Evolutionary conservation across 1,140 invertebrate species (phyloP).

Genomic region (Orius laevigatus): DNA sequence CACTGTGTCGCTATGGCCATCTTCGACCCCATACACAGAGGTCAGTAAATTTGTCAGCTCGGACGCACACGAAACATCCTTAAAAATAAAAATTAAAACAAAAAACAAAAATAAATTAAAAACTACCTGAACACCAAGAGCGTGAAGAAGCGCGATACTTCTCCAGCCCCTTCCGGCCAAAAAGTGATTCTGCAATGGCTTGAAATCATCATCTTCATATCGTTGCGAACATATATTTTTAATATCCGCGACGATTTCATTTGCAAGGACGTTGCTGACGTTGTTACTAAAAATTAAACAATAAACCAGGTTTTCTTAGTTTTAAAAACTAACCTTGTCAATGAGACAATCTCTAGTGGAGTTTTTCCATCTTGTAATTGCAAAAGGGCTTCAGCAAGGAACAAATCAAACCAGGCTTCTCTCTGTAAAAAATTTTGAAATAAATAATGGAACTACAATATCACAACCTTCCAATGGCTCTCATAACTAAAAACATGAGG

Average conservation of each 20-base stretch:
- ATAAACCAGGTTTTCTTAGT: not conserved
- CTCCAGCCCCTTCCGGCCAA: conserved; percentile 41
- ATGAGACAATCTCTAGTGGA: conserved; percentile 38
- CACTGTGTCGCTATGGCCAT: not conserved
- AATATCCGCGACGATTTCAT: conserved; percentile 6
- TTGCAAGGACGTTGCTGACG: conserved; percentile 3
- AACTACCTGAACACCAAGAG: conserved; percentile 36
- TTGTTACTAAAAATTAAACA: not conserved
- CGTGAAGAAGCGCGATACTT: conserved; percentile 35
- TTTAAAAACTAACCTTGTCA: conserved; percentile 21
- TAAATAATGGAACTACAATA: no score
- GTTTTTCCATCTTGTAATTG: conserved; percentile 38
- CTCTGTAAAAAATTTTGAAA: conserved; percentile 33
- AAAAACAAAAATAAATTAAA: not conserved
- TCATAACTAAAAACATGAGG: no score
- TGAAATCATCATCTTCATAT: conserved; percentile 26
- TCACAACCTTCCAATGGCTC: no score
- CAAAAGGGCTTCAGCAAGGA: conserved; percentile 42
- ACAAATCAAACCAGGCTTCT: conserved; percentile 44
- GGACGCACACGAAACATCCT: conserved; percentile 2
- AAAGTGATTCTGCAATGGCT: conserved; percentile 34
- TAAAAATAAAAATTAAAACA: conserved; percentile 2
- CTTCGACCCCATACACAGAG: conserved; percentile 33
- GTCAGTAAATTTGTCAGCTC: conserved; percentile 37
- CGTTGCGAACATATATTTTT: conserved; percentile 3